phyloP scores from a whole-genome alignment of 2,797 vertebrate genomes.

The Gymnodraco acuticeps region DNA sequence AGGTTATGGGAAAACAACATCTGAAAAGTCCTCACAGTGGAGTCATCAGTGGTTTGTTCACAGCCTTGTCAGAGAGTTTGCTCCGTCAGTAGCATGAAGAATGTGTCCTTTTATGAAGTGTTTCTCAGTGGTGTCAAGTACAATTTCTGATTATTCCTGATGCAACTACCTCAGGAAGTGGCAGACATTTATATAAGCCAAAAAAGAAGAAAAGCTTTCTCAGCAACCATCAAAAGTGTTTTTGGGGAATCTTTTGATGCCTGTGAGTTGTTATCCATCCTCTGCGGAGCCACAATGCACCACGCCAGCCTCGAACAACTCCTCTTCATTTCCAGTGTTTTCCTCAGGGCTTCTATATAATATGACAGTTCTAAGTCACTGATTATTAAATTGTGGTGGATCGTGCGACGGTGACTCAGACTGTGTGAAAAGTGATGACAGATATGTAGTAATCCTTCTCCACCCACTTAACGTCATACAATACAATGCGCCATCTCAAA shows the following conservation, averaged over 20 bases:
- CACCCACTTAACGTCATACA: conserved; percentile 10
- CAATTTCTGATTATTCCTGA: not conserved
- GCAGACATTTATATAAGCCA: not conserved
- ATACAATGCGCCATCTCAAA: conserved; percentile 8
- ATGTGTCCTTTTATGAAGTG: conserved; percentile 1
- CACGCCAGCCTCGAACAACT: not conserved
- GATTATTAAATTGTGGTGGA: conserved; percentile 50
- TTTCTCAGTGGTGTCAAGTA: conserved; percentile 7
- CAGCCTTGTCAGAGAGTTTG: not conserved
- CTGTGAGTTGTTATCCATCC: conserved; percentile 40
- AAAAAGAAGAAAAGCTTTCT: conserved; percentile 2
- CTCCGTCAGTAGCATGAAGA: not conserved
- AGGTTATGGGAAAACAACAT: conserved; percentile 30
- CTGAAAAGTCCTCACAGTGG: conserved; percentile 15
- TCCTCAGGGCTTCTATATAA: conserved; percentile 46
- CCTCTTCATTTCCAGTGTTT: conserved; percentile 37
- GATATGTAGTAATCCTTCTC: conserved; percentile 37
- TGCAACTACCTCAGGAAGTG: too few species aligned
- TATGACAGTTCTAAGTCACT: conserved; percentile 44
- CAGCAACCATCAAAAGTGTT: conserved; percentile 1
- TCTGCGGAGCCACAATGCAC: conserved; percentile 31
- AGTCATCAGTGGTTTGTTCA: conserved; percentile 28
- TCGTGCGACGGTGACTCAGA: conserved; percentile 39
- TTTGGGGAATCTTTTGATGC: conserved; percentile 26
- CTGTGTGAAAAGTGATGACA: conserved; percentile 34